Evolutionary conservation across 2,888 invertebrate species (phyloP), one percentile per base, ranked within the genome.

Genomic region (Leptarthrus brevirostris): DNA sequence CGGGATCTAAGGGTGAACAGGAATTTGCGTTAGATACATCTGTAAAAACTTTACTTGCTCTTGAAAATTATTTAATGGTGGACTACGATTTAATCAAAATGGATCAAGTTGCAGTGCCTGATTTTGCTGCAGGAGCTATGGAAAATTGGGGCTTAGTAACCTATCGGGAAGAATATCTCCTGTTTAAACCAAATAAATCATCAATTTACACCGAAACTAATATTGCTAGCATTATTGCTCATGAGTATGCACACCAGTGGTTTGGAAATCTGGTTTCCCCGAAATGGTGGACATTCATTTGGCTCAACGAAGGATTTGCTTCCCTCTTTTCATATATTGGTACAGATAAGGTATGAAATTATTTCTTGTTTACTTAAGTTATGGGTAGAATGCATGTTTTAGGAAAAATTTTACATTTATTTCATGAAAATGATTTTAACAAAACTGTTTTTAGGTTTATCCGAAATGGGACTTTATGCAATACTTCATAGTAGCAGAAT

Each of bases 91-190:
- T 95, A 18, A 90, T 92, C 0, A 95, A 96, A 85, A 88, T 94
- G 79, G 96, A 97, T 82, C 93, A 96, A 91, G 92, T 92, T 1
- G 94, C 94, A 0, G 89, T 96, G 8, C 93, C 95, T 0, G 93
- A 95, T 79, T 95, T 95, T 80, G 87, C 90, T 24, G 91, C 92
- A 76, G 92, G 92, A 18, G 96, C 95, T 40, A 96, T 96, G 95
- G 96, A 97, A 82, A 97, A 96, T 82, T 96, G 96, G 96, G 96
- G 96, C 3, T 84, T 96, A 49, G 91, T 94, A 30, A 93, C 93
- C 2, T 85, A 84, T 69, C 81, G 83, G 1, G 84, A 85, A 77
- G 81, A 82, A 70, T 81, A 81, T 74, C 8, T 84, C 70, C 73
- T 84, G 6, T 84, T 81, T 72, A 81, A 82, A 71, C 74, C 78